Conservation (phyloP, 2,888 invertebrate species). For the Lapara coniferarum region DNA sequence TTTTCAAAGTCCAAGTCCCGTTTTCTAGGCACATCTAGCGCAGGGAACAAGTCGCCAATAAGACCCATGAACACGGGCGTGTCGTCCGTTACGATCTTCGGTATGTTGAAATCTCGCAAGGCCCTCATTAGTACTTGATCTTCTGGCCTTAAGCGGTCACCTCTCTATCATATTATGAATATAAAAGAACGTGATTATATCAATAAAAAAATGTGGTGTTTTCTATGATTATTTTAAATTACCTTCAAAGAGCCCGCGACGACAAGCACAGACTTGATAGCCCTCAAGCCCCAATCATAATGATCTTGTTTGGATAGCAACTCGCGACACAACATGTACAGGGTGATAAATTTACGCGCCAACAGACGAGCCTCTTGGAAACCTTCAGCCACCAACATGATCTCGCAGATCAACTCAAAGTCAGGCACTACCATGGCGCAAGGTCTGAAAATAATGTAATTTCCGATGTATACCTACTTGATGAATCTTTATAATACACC, state of each 20-base stretch:
- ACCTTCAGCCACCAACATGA: conserved; percentile 98
- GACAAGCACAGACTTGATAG: conserved; percentile 97
- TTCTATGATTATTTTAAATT: not conserved
- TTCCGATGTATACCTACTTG: not conserved
- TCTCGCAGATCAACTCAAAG: conserved; percentile 97
- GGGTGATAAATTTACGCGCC: conserved; percentile 96
- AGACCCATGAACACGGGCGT: conserved; percentile 96
- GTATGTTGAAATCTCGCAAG: conserved; percentile 95
- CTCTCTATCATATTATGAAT: conserved; percentile 70
- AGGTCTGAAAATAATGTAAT: conserved; percentile 82
- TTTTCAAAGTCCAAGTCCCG: conserved; percentile 93
- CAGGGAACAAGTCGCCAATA: conserved; percentile 96
- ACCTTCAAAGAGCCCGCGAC: conserved; percentile 96
- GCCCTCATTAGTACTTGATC: conserved; percentile 98
- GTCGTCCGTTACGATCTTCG: conserved; percentile 97
- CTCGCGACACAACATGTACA: conserved; percentile 94
- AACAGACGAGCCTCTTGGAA: conserved; percentile 95
- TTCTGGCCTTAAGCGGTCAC: conserved; percentile 90
- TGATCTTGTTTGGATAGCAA: conserved; percentile 97
- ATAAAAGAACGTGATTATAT: too few relatives aligned
- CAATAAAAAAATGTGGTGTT: too few relatives aligned
- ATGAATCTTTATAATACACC: too few relatives aligned
- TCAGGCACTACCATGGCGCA: conserved; percentile 99
- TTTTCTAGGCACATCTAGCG: conserved; percentile 95
- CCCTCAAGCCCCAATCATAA: conserved; percentile 98